Evolutionary conservation across 2,113 vertebrate species (phyloP), one percentile per base, ranked within the genome.

Genomic region (Ploceus nigricollis): DNA sequence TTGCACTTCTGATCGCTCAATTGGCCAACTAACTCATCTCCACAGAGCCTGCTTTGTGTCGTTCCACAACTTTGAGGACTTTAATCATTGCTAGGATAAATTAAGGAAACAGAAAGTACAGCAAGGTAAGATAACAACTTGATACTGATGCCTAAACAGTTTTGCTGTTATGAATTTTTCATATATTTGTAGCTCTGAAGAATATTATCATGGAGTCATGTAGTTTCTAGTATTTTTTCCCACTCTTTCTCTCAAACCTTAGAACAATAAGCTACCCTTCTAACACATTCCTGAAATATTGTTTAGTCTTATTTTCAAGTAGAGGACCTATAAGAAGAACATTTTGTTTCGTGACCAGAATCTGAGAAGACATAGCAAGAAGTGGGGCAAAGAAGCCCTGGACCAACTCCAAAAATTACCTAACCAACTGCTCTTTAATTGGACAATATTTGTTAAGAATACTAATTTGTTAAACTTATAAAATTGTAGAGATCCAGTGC

Each of bases 1-100:
- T 89, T 96, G 86, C 86, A 87, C 92, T 89, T 89, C 79, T 95
- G 82, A 92, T 90, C 9, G 2, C 79, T 94, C 92, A 89, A 9
- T 68, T 92, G 88, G 89, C 88, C 80, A 84, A 56, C 8, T 24
- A 93, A 69, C 69, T 93, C 69, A 68, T 84, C 60, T 90, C 86
- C 61, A 70, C n/a, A 42, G 82, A 84, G 40, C n/a, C 37, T 60
- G 39, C 65, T 72, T 90, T 75, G 44, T 68, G 48, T 35, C 15
- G 7, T 68, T 86, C 57, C 69, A 90, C 27, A 79, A 71, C 76
- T 81, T 44, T 10, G 54, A 66, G 64, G 56, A 90, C n/a, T 75
- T 86, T 71, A 81, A 79, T 39, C 57, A 37, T 19, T 35, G 40
- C 45, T 56, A 37, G 79, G 27, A n/a, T 42, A 28, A 90, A 90